phyloP scores from a whole-genome alignment of 2,113 vertebrate genomes.

The Paramisgurnus dabryanus region DNA sequence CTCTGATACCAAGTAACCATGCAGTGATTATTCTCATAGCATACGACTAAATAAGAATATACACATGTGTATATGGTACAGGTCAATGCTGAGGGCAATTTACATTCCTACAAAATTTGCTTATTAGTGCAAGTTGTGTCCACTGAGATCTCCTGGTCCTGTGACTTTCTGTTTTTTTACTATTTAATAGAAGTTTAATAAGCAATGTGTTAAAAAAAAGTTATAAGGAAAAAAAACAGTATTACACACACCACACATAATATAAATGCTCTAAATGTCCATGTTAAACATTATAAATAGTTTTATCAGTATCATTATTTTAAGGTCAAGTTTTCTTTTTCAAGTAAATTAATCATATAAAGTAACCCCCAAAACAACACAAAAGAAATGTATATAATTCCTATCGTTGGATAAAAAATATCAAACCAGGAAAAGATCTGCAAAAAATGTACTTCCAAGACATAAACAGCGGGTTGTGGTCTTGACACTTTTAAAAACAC shows the following conservation, averaged over 20 bases:
- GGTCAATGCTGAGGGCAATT: background rate
- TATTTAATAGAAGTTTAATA: constrained; percentile 1
- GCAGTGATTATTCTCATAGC: background rate
- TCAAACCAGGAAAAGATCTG: too few species aligned
- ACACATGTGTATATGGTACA: background rate
- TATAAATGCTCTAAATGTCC: background rate
- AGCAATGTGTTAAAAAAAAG: background rate
- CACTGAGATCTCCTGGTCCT: background rate
- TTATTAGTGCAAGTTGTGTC: constrained; percentile 5
- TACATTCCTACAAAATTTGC: background rate
- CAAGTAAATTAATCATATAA: too few species aligned
- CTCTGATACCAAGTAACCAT: constrained; percentile 2
- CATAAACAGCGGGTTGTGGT: too few species aligned
- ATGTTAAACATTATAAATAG: too few species aligned
- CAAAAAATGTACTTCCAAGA: too few species aligned
- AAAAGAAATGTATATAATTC: too few species aligned
- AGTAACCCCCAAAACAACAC: too few species aligned
- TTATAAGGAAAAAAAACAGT: background rate
- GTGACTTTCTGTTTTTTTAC: background rate
- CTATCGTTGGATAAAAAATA: too few species aligned
- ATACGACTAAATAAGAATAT: background rate
- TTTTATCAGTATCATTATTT: too few species aligned
- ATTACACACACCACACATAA: background rate
- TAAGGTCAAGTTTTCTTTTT: too few species aligned
- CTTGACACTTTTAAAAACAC: too few species aligned